Conservation (phyloP, 2,113 vertebrate genomes). For the Turdus rufiventris region DNA sequence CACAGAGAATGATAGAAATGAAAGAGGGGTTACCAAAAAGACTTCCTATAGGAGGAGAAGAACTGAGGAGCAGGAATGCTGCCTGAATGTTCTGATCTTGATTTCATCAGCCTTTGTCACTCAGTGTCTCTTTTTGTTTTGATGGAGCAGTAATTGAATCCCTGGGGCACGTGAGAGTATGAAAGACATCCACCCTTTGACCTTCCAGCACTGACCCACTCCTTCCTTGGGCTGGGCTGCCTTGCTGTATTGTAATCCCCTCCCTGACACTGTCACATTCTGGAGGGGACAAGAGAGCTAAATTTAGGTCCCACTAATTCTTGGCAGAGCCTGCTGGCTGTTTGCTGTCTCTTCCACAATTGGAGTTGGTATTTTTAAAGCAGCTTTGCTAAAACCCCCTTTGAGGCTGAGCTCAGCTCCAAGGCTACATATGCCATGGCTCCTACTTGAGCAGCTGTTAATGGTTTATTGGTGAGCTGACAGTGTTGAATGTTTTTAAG, state of each 20-base stretch:
- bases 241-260: slow-evolving; percentile 25
- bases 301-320: slow-evolving; percentile 54
- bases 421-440: neutral
- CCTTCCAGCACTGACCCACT: slow-evolving; percentile 17
- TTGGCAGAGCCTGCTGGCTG: slow-evolving; percentile 44
- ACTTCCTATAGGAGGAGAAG: neutral
- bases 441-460: slow-evolving; percentile 39
- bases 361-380: slow-evolving; percentile 54
- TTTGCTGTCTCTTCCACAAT: slow-evolving; percentile 55
- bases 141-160: neutral
- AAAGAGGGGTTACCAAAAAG: neutral
- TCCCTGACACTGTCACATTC: slow-evolving; percentile 59
- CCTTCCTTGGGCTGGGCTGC: slow-evolving; percentile 33
- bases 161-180: neutral
- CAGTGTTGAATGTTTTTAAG: neutral
- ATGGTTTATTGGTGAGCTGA: slow-evolving; percentile 22
- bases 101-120: neutral
- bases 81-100: neutral
- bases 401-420: neutral
- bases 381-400: slow-evolving; percentile 30
- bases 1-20: neutral
- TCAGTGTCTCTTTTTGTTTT: neutral
- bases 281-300: slow-evolving; percentile 41
- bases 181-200: slow-evolving; percentile 18
- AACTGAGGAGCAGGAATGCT: slow-evolving; percentile 14